These are phyloP conservation scores for Drosophila paramelanica DNA, from an alignment of 2,888 invertebrate genomes.

Conservation along the genomic window DNA sequence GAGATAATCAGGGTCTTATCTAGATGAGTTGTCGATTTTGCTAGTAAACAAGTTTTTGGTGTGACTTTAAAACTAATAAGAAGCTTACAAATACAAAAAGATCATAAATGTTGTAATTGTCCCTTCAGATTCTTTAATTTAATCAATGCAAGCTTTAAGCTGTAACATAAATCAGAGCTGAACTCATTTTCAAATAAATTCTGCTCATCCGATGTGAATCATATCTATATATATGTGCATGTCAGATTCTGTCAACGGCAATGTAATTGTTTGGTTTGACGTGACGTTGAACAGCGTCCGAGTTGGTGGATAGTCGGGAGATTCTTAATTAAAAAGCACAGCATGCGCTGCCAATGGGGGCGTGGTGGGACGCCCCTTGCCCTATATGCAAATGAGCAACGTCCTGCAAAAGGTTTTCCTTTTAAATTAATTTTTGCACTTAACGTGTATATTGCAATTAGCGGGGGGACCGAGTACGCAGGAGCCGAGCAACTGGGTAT, in stretches of 20 bases:
- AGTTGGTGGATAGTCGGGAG: slow-evolving; percentile 18
- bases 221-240: neutral
- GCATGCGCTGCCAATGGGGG: slow-evolving; percentile 22
- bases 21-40: slow-evolving; percentile 13
- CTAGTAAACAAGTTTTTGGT: neutral
- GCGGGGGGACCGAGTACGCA: slow-evolving; percentile 15
- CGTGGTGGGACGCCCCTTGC: neutral
- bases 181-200: neutral
- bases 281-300: slow-evolving; percentile 15
- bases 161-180: too few relatives aligned
- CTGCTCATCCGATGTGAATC: neutral
- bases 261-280: slow-evolving; percentile 46
- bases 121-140: too few relatives aligned
- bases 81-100: too few relatives aligned
- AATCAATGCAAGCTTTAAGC: too few relatives aligned
- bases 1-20: slow-evolving; percentile 44
- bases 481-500: slow-evolving; percentile 40
- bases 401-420: slow-evolving; percentile 32
- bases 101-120: too few relatives aligned
- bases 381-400: slow-evolving; percentile 41
- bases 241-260: slow-evolving; percentile 25
- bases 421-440: slow-evolving; percentile 76
- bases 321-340: slow-evolving; percentile 54
- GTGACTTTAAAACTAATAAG: neutral
- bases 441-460: slow-evolving; percentile 73